Percentiles rank a stretch among this genome's conserved stretches.
phyloP scores from a whole-genome alignment of 2,888 invertebrate genomes.

The Tenthredo distinguenda region DNA sequence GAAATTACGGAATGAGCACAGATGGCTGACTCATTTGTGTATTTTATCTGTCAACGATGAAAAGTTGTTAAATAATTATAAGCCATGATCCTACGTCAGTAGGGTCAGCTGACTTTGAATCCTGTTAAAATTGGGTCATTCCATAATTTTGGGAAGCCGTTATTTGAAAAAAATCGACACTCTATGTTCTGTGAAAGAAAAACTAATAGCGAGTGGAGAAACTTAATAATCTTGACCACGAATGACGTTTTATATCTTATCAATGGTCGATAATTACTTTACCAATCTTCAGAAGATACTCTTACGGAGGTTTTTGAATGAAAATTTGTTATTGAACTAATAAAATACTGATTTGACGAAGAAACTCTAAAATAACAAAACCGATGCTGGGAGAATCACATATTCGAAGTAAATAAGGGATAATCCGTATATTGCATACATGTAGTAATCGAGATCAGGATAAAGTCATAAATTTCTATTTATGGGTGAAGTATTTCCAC shows the following conservation, averaged over 20 bases:
- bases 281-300: too few relatives aligned
- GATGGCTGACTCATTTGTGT: conserved; percentile 26
- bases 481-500: background rate
- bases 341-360: too few relatives aligned
- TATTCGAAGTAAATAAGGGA: too few relatives aligned
- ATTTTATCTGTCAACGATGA: conserved; percentile 31
- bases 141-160: background rate
- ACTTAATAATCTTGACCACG: too few relatives aligned
- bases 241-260: too few relatives aligned
- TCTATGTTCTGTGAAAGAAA: background rate
- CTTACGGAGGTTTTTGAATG: too few relatives aligned
- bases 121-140: conserved; percentile 3
- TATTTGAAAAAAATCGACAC: background rate
- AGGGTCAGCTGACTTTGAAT: conserved; percentile 1
- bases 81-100: background rate
- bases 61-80: conserved; percentile 21
- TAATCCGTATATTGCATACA: background rate
- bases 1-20: background rate
- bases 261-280: too few relatives aligned
- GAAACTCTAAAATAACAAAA: too few relatives aligned
- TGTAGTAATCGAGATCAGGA: background rate
- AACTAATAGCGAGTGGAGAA: background rate
- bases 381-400: too few relatives aligned
- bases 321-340: too few relatives aligned
- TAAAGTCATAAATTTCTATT: background rate